Percentiles rank a stretch among this genome's conserved stretches.
These are phyloP conservation scores for Platycnemis pennipes DNA, from an alignment of 2,888 invertebrate genomes.

Conservation along the genomic window DNA sequence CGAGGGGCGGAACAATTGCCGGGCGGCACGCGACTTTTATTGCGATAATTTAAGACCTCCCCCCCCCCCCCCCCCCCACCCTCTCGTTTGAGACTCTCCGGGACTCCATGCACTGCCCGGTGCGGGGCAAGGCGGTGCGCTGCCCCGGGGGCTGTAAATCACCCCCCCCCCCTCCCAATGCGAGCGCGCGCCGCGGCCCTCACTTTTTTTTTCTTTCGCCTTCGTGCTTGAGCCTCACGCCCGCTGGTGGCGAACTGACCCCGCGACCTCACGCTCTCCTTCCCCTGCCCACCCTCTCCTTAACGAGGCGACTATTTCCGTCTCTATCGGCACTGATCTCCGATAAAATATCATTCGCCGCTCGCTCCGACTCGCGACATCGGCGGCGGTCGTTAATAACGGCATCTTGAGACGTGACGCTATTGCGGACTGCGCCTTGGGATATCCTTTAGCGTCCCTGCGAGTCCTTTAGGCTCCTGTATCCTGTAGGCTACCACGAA, in stretches of 20 bases:
- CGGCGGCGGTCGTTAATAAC: too few species aligned
- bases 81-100: too few species aligned
- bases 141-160: neutral
- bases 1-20: neutral
- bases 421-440: neutral
- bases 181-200: neutral
- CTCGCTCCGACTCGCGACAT: too few species aligned
- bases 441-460: neutral
- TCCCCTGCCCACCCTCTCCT: neutral
- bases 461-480: neutral
- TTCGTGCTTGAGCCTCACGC: neutral
- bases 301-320: neutral
- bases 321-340: neutral
- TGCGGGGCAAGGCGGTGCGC: too few species aligned
- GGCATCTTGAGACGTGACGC: neutral
- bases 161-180: neutral
- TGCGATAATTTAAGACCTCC: neutral
- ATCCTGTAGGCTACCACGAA: too few species aligned
- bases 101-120: too few species aligned
- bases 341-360: neutral
- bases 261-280: neutral
- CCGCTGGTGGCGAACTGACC: neutral
- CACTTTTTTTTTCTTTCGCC: neutral
- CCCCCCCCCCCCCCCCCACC: neutral
- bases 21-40: neutral